phyloP scores from a whole-genome alignment of 2,113 vertebrate genomes.

The Carollia perspicillata region DNA sequence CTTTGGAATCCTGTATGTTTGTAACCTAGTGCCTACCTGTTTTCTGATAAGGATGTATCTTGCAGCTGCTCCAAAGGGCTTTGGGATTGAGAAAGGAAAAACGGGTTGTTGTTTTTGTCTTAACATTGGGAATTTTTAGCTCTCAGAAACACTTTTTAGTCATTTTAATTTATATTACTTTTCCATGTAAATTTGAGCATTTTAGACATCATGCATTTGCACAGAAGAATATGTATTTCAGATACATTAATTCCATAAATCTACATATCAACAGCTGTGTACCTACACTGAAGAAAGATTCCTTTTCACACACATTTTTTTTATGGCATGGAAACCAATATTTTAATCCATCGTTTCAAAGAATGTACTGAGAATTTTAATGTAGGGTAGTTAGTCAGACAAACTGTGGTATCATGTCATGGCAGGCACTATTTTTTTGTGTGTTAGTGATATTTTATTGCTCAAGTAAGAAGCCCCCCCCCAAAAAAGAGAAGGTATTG shows the following conservation, averaged over 20 bases:
- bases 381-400: not conserved
- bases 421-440: not conserved
- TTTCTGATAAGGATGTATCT: slow-evolving; percentile 7
- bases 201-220: not conserved
- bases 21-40: not conserved
- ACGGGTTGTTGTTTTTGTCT: not conserved
- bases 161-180: not conserved
- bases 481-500: not conserved
- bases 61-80: slow-evolving; percentile 4
- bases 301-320: slow-evolving; percentile 40
- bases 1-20: not conserved
- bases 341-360: slow-evolving; percentile 63
- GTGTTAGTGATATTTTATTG: not conserved
- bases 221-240: not conserved
- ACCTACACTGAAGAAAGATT: slow-evolving; percentile 34
- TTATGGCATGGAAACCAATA: slow-evolving; percentile 46
- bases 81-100: not conserved
- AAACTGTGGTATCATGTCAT: not conserved
- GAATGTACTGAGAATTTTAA: slow-evolving; percentile 38
- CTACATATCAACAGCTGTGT: slow-evolving; percentile 38
- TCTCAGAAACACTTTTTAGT: slow-evolving; percentile 4
- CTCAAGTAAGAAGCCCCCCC: not conserved
- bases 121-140: not conserved
- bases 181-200: not conserved
- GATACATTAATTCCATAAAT: not conserved